Conservation (phyloP, 2,113 vertebrate genomes). For the Bufo gargarizans region DNA sequence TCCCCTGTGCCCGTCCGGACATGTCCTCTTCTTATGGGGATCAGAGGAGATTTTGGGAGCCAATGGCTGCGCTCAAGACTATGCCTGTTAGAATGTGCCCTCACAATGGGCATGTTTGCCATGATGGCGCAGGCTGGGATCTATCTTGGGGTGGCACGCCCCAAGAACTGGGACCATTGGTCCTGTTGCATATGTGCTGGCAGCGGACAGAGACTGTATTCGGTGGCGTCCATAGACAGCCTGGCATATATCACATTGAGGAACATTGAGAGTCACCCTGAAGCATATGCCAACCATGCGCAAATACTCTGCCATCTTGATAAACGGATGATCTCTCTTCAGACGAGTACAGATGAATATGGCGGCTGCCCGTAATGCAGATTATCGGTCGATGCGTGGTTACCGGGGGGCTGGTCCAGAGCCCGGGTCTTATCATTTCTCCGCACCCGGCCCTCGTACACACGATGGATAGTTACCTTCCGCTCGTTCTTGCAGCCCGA, state of each 20-base stretch:
- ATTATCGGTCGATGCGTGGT: neutral
- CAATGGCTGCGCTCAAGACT: no score
- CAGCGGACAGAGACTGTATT: no score
- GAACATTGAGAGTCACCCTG: no score
- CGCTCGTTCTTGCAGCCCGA: neutral
- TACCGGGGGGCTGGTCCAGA: neutral
- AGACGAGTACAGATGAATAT: neutral
- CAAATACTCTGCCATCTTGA: neutral
- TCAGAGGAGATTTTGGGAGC: no score
- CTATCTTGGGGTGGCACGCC: neutral
- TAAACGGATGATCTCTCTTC: neutral
- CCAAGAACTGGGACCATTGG: no score
- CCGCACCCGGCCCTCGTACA: neutral
- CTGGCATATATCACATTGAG: no score
- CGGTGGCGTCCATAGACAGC: no score
- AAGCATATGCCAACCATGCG: neutral
- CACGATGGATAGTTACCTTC: neutral
- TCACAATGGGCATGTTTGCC: neutral
- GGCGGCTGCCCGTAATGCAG: neutral
- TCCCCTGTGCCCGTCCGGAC: neutral
- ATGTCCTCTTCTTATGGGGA: neutral
- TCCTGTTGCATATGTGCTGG: no score
- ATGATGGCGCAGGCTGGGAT: neutral
- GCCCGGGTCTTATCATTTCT: slow-evolving; percentile 16
- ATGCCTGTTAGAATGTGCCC: no score